These are phyloP conservation scores for Gnathonemus echidnorhynchus DNA, from an alignment of 2,113 vertebrate species.

Conservation along the genomic window DNA sequence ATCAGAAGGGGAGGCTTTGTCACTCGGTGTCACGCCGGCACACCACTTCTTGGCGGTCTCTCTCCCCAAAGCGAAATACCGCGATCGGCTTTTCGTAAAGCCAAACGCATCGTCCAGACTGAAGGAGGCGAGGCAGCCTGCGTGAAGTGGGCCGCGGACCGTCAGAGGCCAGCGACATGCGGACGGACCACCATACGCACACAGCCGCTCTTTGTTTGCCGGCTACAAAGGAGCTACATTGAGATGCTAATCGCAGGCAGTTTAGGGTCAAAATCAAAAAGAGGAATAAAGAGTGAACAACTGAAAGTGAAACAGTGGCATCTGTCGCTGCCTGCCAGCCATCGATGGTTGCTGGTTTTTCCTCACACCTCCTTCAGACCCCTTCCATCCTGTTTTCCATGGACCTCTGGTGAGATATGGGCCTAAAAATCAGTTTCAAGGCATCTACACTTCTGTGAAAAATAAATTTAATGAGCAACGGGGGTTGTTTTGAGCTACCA, in stretches of 20 bases:
- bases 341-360: not conserved
- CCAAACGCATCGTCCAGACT: not conserved
- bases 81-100: not conserved
- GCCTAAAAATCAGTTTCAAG: not conserved
- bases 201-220: constrained; percentile 58
- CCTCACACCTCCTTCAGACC: not conserved
- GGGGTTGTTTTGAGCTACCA: not conserved
- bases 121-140: not conserved
- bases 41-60: not conserved
- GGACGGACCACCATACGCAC: constrained; percentile 41
- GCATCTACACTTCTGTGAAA: not conserved
- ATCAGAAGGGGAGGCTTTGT: not conserved
- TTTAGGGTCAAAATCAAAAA: constrained; percentile 49
- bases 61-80: not conserved
- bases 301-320: not conserved
- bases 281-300: constrained; percentile 35
- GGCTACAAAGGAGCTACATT: constrained; percentile 63
- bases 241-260: constrained; percentile 66
- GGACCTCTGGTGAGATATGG: not conserved
- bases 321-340: not conserved
- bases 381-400: not conserved
- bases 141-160: not conserved
- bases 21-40: not conserved
- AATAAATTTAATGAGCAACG: not conserved
- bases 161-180: not conserved